Percentiles rank a stretch among this genome's conserved stretches.
These are phyloP conservation scores for Cephalophus harveyi DNA, from an alignment of 2,113 vertebrate species.

Conservation along the genomic window DNA sequence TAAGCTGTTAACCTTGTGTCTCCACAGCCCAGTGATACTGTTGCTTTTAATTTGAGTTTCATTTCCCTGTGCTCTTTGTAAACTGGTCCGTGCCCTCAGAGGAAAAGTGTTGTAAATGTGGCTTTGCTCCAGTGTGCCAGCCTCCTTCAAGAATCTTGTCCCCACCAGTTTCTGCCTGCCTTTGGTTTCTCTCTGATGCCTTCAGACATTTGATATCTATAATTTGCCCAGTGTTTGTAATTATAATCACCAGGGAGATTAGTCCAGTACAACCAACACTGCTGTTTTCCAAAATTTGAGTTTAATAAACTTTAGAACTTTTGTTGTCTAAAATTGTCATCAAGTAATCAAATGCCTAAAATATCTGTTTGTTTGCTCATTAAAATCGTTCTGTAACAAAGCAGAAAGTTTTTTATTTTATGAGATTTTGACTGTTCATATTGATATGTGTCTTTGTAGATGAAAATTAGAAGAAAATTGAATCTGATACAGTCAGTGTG, in stretches of 20 bases:
- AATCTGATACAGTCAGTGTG: background rate
- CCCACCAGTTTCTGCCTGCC: background rate
- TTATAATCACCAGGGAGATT: background rate
- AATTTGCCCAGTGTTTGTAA: background rate
- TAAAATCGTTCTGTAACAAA: background rate
- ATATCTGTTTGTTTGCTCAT: background rate
- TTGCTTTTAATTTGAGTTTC: background rate
- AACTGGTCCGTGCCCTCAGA: background rate
- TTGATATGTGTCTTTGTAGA: background rate
- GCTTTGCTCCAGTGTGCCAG: background rate
- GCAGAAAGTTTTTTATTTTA: background rate
- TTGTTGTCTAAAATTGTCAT: background rate
- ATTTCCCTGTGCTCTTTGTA: background rate
- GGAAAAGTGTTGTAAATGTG: background rate
- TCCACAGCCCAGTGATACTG: background rate
- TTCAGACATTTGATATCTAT: background rate
- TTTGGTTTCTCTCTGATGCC: background rate
- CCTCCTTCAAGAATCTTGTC: background rate
- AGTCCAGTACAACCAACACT: background rate
- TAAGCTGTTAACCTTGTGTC: background rate
- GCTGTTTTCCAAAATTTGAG: background rate
- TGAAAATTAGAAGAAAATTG: background rate
- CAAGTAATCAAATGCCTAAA: slow-evolving; percentile 14
- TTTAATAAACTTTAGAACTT: background rate
- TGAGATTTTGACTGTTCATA: background rate